phyloP scores from a whole-genome alignment of 2,113 vertebrate genomes.

The Cacatua alba region DNA sequence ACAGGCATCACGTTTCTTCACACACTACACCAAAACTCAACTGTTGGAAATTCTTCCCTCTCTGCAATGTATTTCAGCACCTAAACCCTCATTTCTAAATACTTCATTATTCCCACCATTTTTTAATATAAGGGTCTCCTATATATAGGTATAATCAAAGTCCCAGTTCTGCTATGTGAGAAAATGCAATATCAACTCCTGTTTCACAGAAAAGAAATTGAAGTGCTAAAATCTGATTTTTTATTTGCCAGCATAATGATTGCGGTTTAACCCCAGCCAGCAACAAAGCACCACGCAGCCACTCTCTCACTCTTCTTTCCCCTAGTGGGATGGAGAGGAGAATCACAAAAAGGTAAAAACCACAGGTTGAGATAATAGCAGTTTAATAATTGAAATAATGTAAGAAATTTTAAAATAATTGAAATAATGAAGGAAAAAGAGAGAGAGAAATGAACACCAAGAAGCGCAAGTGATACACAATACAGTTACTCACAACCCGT shows the following conservation, averaged over 20 bases:
- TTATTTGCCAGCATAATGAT: background rate
- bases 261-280: background rate
- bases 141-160: background rate
- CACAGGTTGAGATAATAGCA: background rate
- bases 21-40: background rate
- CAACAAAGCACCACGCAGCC: background rate
- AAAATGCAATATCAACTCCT: background rate
- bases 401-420: background rate
- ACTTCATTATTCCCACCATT: background rate
- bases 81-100: background rate
- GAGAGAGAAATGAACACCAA: background rate
- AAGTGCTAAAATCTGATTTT: background rate
- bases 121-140: accelerated
- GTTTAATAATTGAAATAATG: background rate
- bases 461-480: background rate
- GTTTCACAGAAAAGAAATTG: background rate
- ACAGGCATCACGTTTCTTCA: background rate
- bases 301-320: background rate
- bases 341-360: background rate
- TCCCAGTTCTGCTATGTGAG: background rate
- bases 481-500: background rate
- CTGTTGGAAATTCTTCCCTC: background rate
- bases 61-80: background rate
- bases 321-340: background rate
- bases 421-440: background rate